A percentile compares a stretch with the other conserved stretches of the same genome.
Conservation (phyloP, 2,888 invertebrate species). For the Hydropsyche betteni region DNA sequence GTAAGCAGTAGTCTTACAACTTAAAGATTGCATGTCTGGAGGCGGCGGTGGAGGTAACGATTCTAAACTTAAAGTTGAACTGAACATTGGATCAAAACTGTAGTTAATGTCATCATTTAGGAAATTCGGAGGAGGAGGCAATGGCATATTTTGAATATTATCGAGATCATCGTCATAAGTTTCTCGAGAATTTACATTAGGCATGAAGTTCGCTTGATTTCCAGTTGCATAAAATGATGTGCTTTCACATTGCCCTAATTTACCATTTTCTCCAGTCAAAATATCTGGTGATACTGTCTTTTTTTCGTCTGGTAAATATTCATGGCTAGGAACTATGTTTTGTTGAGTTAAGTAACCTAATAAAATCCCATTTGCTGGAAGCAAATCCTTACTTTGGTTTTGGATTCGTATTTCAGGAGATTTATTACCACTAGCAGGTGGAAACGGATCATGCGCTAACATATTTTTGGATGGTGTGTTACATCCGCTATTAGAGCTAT, state of each 20-base stretch:
- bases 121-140: constrained; percentile 77
- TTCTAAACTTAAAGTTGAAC: constrained; percentile 80
- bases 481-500: constrained; percentile 56
- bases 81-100: constrained; percentile 67
- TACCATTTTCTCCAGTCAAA: neutral
- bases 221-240: neutral
- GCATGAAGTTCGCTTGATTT: neutral
- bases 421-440: constrained; percentile 56
- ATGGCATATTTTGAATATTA: constrained; percentile 64
- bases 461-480: constrained; percentile 55
- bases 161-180: constrained; percentile 21
- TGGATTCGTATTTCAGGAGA: constrained; percentile 60
- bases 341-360: constrained; percentile 46
- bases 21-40: constrained; percentile 56
- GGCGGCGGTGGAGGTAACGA: constrained; percentile 83
- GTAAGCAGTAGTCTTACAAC: constrained; percentile 30
- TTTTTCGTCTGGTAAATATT: constrained; percentile 16
- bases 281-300: neutral
- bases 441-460: constrained; percentile 55
- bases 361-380: constrained; percentile 45
- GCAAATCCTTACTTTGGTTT: constrained; percentile 28
- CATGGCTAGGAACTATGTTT: constrained; percentile 19
- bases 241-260: neutral
- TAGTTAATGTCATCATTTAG: constrained; percentile 52
- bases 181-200: neutral